Evolutionary conservation across 1,140 invertebrate genomes (phyloP), one percentile per base, ranked within the genome.

Genomic region (Phymastichus coffea): DNA sequence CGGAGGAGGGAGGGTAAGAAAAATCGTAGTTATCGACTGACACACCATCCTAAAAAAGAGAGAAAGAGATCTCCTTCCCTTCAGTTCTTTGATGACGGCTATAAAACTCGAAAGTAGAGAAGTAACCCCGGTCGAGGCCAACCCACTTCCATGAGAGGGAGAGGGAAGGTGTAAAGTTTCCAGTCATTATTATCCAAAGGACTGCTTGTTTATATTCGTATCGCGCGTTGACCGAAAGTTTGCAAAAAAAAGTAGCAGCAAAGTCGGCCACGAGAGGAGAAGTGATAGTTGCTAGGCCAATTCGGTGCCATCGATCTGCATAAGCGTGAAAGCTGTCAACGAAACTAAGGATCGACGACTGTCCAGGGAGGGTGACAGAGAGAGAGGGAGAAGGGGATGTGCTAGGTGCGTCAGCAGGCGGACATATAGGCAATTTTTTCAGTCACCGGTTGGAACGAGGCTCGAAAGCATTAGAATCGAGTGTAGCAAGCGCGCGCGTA

Each of bases 381-480:
- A 25, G 46, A 46, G 55, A 60, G 66, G 73, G 70, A 14, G 23
- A 23, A 23, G 20, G n/a, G n/a, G n/a, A n/a, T n/a, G n/a, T n/a
- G n/a, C n/a, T n/a, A n/a, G n/a, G n/a, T n/a, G n/a, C n/a, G n/a
- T n/a, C n/a, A n/a, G n/a, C n/a, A n/a, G n/a, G n/a, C n/a, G n/a
- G n/a, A n/a, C n/a, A n/a, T n/a, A n/a, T n/a, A n/a, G n/a, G n/a
- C n/a, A n/a, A n/a, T n/a, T n/a, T n/a, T n/a, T n/a, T n/a, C n/a
- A n/a, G n/a, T n/a, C n/a, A n/a, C n/a, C n/a, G n/a, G n/a, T n/a
- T n/a, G n/a, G n/a, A n/a, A n/a, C 6, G 23, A 4, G 14, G 22
- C 17, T 23, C 33, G 3, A 25, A 17, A 38, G 14, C 49, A 52
- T 52, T 52, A 38, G 49, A 4, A 49, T 19, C 15, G 47, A 35